A percentile compares a stretch with the other conserved stretches of the same genome.
These are phyloP conservation scores for Trichonephila clavata DNA, from an alignment of 1,140 invertebrate species.

Conservation along the genomic window DNA sequence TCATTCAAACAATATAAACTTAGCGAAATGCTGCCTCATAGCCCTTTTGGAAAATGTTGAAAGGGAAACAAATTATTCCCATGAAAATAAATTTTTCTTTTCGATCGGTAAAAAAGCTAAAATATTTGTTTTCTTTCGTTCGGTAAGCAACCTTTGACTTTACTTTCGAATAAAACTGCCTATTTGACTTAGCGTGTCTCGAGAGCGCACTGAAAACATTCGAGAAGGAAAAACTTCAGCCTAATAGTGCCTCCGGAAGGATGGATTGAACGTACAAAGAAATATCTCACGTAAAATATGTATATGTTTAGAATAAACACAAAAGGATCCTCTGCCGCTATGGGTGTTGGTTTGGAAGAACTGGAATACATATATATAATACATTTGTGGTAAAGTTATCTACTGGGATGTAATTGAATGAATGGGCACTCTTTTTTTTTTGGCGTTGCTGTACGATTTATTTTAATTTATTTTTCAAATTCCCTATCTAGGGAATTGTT, in stretches of 20 bases:
- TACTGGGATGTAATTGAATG: too few relatives aligned
- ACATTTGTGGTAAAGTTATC: too few relatives aligned
- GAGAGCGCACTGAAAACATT: not conserved
- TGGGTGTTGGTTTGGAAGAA: too few relatives aligned
- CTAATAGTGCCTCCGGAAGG: not conserved
- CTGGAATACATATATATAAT: too few relatives aligned
- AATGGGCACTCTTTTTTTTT: too few relatives aligned
- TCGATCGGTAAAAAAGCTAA: not conserved
- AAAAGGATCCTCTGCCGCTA: not conserved
- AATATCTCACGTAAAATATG: not conserved
- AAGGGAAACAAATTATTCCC: not conserved
- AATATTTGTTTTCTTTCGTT: not conserved
- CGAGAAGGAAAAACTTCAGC: not conserved
- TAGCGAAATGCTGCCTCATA: too few relatives aligned
- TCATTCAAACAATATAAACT: too few relatives aligned
- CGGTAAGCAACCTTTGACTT: not conserved
- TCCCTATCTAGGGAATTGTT: too few relatives aligned
- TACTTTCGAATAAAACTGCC: not conserved
- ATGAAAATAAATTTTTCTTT: not conserved
- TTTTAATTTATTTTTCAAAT: too few relatives aligned
- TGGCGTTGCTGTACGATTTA: too few relatives aligned
- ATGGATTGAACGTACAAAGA: not conserved
- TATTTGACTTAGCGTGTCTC: not conserved
- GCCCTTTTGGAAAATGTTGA: too few relatives aligned
- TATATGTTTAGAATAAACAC: not conserved